Conservation (phyloP, 2,888 invertebrate species). For the Cinara cedri region DNA sequence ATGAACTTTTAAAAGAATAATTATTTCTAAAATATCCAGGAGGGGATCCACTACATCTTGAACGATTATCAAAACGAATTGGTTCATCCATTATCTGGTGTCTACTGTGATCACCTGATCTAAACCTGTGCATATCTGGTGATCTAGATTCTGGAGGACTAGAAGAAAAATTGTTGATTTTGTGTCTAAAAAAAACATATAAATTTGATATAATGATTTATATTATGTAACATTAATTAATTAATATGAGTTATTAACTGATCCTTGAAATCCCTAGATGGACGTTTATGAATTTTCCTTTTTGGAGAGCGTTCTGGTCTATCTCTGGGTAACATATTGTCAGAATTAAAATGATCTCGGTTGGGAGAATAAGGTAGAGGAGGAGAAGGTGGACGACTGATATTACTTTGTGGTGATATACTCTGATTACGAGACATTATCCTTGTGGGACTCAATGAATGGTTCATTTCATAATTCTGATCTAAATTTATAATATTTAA, state of each 20-base stretch:
- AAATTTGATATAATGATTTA: neutral
- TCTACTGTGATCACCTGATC: conserved; percentile 39
- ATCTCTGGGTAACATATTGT: conserved; percentile 34
- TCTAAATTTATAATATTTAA: conserved; percentile 22
- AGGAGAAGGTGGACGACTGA: conserved; percentile 47
- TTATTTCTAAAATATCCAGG: conserved; percentile 44
- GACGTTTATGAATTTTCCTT: conserved; percentile 29
- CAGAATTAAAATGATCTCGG: conserved; percentile 33
- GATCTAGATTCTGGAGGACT: conserved; percentile 50
- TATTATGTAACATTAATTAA: too few species aligned
- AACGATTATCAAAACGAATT: conserved; percentile 28
- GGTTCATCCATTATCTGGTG: conserved; percentile 19
- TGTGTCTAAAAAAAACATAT: conserved; percentile 17
- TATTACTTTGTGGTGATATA: conserved; percentile 31
- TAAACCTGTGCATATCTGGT: conserved; percentile 35
- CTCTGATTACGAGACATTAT: conserved; percentile 38
- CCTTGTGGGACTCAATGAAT: conserved; percentile 11
- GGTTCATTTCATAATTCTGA: conserved; percentile 36
- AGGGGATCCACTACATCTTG: conserved; percentile 30
- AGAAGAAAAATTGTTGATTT: conserved; percentile 33
- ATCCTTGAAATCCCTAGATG: conserved; percentile 27
- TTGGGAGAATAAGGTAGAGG: conserved; percentile 46
- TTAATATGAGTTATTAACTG: conserved; percentile 31
- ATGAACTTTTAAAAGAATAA: conserved; percentile 30
- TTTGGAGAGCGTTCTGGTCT: conserved; percentile 20